Evolutionary conservation across 2,113 vertebrate genomes (phyloP).

Genomic region (Phyllostomus discolor): DNA sequence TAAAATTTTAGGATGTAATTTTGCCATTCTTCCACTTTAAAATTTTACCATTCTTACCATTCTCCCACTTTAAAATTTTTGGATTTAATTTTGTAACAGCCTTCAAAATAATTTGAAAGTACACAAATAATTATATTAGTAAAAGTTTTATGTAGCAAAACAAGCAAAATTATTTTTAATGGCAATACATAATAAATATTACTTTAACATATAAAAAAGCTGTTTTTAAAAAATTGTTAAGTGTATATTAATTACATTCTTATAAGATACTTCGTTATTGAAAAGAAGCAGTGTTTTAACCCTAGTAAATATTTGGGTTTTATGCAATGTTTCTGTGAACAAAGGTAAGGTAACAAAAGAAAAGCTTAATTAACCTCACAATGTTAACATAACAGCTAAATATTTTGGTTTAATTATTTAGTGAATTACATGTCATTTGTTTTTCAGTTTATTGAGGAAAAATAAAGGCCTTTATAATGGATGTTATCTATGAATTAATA

Average conservation of each 20-base stretch:
- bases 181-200: slow-evolving; percentile 40
- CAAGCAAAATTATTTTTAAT: slow-evolving; percentile 59
- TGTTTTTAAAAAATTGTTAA: slow-evolving; percentile 35
- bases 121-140: slow-evolving; percentile 41
- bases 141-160: slow-evolving; percentile 23
- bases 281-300: background rate
- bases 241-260: background rate
- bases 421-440: background rate
- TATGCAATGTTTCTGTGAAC: background rate
- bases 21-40: background rate
- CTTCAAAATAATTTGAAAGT: background rate
- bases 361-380: background rate
- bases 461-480: background rate
- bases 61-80: too few relatives aligned
- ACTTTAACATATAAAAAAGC: slow-evolving; percentile 18
- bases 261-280: background rate
- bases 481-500: background rate
- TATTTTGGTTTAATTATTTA: background rate
- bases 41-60: background rate
- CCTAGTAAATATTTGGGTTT: background rate
- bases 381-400: background rate
- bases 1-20: background rate
- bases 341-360: background rate
- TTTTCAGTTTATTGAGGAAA: background rate
- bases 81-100: background rate